Percentiles rank a stretch among this genome's conserved stretches.
Conservation (phyloP, 2,888 invertebrate genomes). For the Nebria brevicollis region DNA sequence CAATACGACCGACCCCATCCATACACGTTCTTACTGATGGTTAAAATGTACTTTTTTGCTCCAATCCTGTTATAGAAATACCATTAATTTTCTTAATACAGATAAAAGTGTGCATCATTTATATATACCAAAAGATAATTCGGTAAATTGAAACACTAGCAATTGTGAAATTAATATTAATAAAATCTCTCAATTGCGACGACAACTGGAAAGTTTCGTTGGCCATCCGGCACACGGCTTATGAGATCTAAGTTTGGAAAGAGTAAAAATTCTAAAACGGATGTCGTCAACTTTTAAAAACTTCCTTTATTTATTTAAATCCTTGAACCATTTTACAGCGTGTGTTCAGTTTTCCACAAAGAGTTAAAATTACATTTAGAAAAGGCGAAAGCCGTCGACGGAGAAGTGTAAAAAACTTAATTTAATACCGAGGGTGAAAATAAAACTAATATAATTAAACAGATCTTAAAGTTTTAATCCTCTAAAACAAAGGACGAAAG, state of each 20-base stretch:
- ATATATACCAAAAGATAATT: too few relatives aligned
- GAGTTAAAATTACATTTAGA: slow-evolving; percentile 46
- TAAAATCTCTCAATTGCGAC: background rate
- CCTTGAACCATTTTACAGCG: background rate
- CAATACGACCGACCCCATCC: slow-evolving; percentile 47
- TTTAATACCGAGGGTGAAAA: slow-evolving; percentile 32
- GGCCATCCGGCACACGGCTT: background rate
- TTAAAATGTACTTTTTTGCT: background rate
- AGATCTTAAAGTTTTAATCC: slow-evolving; percentile 45
- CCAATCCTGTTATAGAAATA: background rate
- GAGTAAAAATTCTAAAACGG: background rate
- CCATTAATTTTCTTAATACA: too few relatives aligned
- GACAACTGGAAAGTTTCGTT: background rate
- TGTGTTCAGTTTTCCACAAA: slow-evolving; percentile 22
- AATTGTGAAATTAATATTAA: background rate
- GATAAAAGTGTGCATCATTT: too few relatives aligned
- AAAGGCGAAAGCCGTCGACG: slow-evolving; percentile 24
- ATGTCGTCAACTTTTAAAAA: background rate
- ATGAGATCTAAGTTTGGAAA: background rate
- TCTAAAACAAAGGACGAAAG: slow-evolving; percentile 3
- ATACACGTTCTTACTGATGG: background rate
- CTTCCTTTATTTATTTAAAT: background rate
- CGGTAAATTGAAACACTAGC: too few relatives aligned
- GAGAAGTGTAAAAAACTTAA: slow-evolving; percentile 39
- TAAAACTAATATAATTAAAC: slow-evolving; percentile 46